Conservation (phyloP, 1,140 invertebrate genomes). For the Polypedilum vanderplanki region DNA sequence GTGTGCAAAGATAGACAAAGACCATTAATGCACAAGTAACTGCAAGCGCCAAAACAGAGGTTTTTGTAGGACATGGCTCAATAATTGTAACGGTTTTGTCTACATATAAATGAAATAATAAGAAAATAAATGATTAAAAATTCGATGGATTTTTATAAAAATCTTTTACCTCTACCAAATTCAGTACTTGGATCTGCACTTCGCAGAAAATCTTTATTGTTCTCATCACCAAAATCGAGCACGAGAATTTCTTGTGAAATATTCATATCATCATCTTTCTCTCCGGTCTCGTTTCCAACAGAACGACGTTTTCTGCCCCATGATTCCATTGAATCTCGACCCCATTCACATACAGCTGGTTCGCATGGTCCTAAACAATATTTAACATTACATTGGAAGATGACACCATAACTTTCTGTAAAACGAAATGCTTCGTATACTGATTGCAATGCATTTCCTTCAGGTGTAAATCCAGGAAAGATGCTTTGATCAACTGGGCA, state of each 20-base stretch:
- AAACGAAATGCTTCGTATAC: slow-evolving; percentile 92
- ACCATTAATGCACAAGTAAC: slow-evolving; percentile 83
- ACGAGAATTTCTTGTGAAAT: slow-evolving; percentile 89
- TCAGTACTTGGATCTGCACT: slow-evolving; percentile 65
- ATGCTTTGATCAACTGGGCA: slow-evolving; percentile 90
- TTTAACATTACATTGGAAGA: slow-evolving; percentile 95
- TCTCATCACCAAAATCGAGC: slow-evolving; percentile 80
- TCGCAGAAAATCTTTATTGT: slow-evolving; percentile 70
- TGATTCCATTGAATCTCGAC: slow-evolving; percentile 77
- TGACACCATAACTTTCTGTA: slow-evolving; percentile 92
- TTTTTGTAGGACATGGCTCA: slow-evolving; percentile 83
- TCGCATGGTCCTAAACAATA: slow-evolving; percentile 92
- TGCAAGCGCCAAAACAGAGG: slow-evolving; percentile 77
- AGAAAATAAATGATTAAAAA: no score
- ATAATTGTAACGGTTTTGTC: slow-evolving; percentile 80
- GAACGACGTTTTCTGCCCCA: slow-evolving; percentile 84
- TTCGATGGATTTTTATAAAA: no score
- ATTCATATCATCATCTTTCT: slow-evolving; percentile 82
- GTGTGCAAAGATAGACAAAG: slow-evolving; percentile 80
- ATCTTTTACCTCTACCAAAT: slow-evolving; percentile 63
- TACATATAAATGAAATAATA: slow-evolving; percentile 45
- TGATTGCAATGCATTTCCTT: slow-evolving; percentile 81
- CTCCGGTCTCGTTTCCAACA: slow-evolving; percentile 51
- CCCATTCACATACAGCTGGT: slow-evolving; percentile 82
- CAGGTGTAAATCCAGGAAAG: slow-evolving; percentile 83